phyloP scores from a whole-genome alignment of 2,888 invertebrate species.

The Dasysyrphus tricinctus region DNA sequence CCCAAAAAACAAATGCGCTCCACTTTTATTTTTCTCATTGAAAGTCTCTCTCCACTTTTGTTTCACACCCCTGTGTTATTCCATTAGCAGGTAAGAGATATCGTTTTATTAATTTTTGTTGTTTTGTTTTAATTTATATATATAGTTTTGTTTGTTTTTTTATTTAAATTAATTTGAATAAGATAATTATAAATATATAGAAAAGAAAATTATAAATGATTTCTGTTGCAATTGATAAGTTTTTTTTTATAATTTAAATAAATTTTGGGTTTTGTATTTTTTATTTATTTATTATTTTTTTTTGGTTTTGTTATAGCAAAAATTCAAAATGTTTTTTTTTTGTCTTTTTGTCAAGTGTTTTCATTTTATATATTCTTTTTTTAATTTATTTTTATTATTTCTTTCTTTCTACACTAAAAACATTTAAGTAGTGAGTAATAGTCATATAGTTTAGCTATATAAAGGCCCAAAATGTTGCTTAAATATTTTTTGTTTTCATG shows the following conservation, averaged over 20 bases:
- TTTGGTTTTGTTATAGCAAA: constrained; percentile 68
- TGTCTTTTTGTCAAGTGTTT: constrained; percentile 83
- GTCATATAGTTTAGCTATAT: constrained; percentile 74
- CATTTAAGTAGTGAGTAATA: constrained; percentile 74
- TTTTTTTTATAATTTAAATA: constrained; percentile 54
- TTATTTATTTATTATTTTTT: constrained; percentile 54
- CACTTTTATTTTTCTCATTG: constrained; percentile 62
- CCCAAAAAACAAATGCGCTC: constrained; percentile 31
- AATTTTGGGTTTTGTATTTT: constrained; percentile 67
- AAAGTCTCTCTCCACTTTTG: constrained; percentile 71
- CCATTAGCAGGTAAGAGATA: constrained; percentile 68
- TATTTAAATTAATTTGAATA: constrained; percentile 66
- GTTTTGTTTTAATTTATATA: constrained; percentile 51
- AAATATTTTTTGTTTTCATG: constrained; percentile 83
- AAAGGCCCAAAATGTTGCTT: constrained; percentile 74
- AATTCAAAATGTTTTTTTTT: constrained; percentile 82
- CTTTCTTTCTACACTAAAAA: constrained; percentile 70
- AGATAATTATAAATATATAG: constrained; percentile 70
- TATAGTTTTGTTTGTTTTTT: constrained; percentile 58
- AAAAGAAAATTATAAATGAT: constrained; percentile 68
- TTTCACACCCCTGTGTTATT: constrained; percentile 70
- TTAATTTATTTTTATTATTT: constrained; percentile 28
- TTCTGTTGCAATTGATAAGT: constrained; percentile 70
- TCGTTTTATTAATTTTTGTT: constrained; percentile 57
- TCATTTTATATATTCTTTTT: constrained; percentile 85